These are phyloP conservation scores for Lithobates sylvaticus DNA, from an alignment of 2,797 vertebrate species.

Conservation along the genomic window DNA sequence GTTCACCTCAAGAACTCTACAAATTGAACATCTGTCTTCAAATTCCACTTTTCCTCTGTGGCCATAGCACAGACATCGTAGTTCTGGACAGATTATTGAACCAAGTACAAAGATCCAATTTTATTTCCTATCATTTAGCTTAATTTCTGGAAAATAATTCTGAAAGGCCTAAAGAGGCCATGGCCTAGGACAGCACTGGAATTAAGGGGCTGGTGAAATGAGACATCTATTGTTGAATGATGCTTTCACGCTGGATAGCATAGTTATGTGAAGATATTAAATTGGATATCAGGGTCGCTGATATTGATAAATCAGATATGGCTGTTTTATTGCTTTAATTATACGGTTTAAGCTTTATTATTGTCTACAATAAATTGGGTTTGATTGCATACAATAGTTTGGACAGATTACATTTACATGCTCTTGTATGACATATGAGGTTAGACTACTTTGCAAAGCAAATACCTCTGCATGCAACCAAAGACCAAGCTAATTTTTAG, in stretches of 20 bases:
- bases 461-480: too few relatives aligned
- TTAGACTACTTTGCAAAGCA: too few relatives aligned
- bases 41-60: too few relatives aligned
- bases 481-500: too few relatives aligned
- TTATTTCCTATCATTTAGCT: constrained; percentile 24
- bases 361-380: too few relatives aligned
- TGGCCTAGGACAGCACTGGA: constrained; percentile 10
- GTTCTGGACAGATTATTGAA: too few relatives aligned
- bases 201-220: not conserved
- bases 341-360: not conserved
- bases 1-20: constrained; percentile 29
- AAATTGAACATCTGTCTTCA: constrained; percentile 7
- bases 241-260: constrained; percentile 1
- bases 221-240: constrained; percentile 10
- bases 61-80: too few relatives aligned
- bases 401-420: too few relatives aligned
- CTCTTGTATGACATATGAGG: too few relatives aligned
- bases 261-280: constrained; percentile 9
- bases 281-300: not conserved
- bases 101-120: not conserved
- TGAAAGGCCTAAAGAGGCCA: constrained; percentile 9
- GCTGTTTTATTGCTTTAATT: constrained; percentile 9
- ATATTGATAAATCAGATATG: constrained; percentile 3
- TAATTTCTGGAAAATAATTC: constrained; percentile 9
- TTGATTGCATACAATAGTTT: too few relatives aligned